Conservation (phyloP, 2,888 invertebrate species). For the Pollenia labialis region DNA sequence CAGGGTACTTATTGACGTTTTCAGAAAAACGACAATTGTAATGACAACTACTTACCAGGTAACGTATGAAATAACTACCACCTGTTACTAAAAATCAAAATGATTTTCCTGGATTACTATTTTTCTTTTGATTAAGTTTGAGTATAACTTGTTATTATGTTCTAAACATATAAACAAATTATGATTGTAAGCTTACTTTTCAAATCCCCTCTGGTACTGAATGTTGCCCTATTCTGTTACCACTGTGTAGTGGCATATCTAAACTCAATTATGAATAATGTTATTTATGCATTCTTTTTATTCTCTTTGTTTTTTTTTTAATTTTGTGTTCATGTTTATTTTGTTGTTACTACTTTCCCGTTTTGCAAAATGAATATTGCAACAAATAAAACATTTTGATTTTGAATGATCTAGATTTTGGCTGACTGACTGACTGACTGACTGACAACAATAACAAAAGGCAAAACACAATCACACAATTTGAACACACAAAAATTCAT, state of each 20-base stretch:
- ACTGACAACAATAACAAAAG: slow-evolving; percentile 42
- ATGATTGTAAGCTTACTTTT: neutral
- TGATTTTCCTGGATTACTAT: too few species aligned
- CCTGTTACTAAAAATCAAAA: too few species aligned
- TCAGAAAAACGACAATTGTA: too few species aligned
- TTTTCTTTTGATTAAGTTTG: too few species aligned
- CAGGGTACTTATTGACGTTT: too few species aligned
- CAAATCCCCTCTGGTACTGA: neutral
- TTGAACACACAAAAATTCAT: neutral
- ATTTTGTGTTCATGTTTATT: slow-evolving; percentile 22
- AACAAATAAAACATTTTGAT: slow-evolving; percentile 65
- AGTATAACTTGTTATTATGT: too few species aligned
- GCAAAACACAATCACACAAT: slow-evolving; percentile 5
- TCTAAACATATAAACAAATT: too few species aligned
- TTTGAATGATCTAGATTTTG: slow-evolving; percentile 63
- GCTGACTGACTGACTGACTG: slow-evolving; percentile 48
- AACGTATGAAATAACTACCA: too few species aligned
- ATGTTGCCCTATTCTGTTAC: neutral
- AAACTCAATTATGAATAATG: slow-evolving; percentile 50
- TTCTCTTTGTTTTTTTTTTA: neutral
- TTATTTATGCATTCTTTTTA: slow-evolving; percentile 25
- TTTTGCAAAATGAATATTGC: slow-evolving; percentile 48
- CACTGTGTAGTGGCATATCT: slow-evolving; percentile 26
- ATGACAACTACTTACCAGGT: too few species aligned
- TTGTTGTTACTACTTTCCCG: slow-evolving; percentile 28